Conservation (phyloP, 2,113 vertebrate species). For the Coreoperca whiteheadi region DNA sequence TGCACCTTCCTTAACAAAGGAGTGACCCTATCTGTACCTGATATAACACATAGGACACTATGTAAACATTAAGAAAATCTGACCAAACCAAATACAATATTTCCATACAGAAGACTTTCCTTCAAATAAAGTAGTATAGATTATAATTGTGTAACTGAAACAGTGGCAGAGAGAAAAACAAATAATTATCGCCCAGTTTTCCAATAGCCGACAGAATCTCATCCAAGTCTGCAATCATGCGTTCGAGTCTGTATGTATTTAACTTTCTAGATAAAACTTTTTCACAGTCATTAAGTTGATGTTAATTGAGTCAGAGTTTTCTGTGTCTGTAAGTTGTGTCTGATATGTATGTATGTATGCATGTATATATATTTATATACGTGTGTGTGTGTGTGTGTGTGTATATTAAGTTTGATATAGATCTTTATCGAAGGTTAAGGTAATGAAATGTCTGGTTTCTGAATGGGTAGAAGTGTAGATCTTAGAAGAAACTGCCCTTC, state of each 20-base stretch:
- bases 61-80: not conserved
- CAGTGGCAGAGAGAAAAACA: slow-evolving; percentile 9
- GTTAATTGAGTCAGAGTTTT: not conserved
- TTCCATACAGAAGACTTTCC: not conserved
- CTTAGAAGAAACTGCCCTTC: not conserved
- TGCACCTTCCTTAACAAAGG: too few relatives aligned
- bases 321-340: not conserved
- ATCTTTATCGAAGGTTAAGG: not conserved
- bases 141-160: not conserved
- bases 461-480: slow-evolving; percentile 10
- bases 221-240: not conserved
- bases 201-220: not conserved
- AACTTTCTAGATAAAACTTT: slow-evolving; percentile 4
- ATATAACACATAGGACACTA: not conserved
- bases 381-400: too few relatives aligned
- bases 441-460: not conserved
- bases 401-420: not conserved
- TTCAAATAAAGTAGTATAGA: not conserved
- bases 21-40: not conserved
- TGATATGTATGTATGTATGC: too few relatives aligned
- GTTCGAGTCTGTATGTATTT: slow-evolving; percentile 5
- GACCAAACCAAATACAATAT: not conserved
- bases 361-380: too few relatives aligned
- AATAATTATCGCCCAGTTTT: not conserved
- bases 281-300: not conserved